Conservation (phyloP, 1,140 invertebrate genomes). For the Caenorhabditis remanei region DNA sequence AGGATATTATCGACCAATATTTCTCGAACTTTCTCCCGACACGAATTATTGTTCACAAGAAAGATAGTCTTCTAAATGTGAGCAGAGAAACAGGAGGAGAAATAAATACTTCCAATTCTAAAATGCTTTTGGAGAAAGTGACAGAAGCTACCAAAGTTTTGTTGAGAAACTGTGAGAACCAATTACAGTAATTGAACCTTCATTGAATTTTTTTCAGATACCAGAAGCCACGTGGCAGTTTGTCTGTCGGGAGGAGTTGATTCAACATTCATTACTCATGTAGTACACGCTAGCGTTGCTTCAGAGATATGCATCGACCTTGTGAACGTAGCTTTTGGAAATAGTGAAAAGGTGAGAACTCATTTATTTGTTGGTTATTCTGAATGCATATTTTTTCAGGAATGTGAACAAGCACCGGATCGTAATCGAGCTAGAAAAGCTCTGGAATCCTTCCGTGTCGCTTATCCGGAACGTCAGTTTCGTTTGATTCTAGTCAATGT, state of each 20-base stretch:
- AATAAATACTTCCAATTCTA: neutral
- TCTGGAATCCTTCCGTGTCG: neutral
- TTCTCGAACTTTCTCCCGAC: neutral
- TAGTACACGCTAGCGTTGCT: constrained; percentile 3
- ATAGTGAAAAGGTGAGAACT: constrained; percentile 1
- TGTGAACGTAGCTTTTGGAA: constrained; percentile 45
- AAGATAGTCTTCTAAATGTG: neutral
- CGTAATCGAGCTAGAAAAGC: constrained; percentile 1
- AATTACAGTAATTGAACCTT: neutral
- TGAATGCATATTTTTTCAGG: neutral
- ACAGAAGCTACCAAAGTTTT: constrained; percentile 35
- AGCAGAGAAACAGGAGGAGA: constrained; percentile 1
- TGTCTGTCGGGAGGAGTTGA: constrained; percentile 64
- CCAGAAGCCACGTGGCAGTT: constrained; percentile 28
- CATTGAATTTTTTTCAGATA: constrained; percentile 25
- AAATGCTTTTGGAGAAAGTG: neutral
- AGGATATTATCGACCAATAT: neutral
- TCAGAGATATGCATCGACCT: constrained; percentile 21
- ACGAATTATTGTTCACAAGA: neutral
- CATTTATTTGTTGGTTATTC: neutral
- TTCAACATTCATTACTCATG: constrained; percentile 56
- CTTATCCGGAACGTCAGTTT: constrained; percentile 37
- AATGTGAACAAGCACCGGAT: constrained; percentile 21
- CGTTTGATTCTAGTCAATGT: constrained; percentile 60
- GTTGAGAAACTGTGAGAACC: neutral